Evolutionary conservation across 2,888 invertebrate genomes (phyloP).

Genomic region (Epirrita christyi): DNA sequence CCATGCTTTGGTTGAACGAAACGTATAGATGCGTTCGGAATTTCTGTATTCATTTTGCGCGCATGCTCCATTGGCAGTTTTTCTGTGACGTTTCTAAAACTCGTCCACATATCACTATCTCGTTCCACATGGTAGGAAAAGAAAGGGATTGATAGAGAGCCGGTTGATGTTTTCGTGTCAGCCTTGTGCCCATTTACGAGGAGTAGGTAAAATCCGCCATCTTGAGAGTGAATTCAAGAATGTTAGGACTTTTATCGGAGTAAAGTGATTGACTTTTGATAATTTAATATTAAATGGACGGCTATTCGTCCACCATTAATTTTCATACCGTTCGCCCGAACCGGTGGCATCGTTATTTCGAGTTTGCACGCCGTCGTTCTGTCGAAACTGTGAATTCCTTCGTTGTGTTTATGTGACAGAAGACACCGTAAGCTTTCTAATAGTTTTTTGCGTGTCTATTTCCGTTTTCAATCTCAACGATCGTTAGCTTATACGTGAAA

Average conservation of each 20-base stretch:
- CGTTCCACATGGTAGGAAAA: conserved; percentile 64
- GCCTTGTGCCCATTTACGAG: conserved; percentile 85
- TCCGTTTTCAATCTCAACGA: conserved; percentile 81
- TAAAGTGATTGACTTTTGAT: conserved; percentile 75
- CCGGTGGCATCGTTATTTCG: conserved; percentile 60
- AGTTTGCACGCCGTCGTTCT: conserved; percentile 60
- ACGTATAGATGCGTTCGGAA: conserved; percentile 64
- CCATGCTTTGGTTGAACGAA: conserved; percentile 26
- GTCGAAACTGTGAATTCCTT: conserved; percentile 76
- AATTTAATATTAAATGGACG: conserved; percentile 79
- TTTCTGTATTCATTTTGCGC: conserved; percentile 63
- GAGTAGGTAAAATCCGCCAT: conserved; percentile 86
- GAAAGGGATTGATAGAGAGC: conserved; percentile 79
- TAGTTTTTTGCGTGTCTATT: conserved; percentile 84
- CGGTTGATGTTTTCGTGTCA: conserved; percentile 85
- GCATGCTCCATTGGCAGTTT: conserved; percentile 78
- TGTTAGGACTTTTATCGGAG: conserved; percentile 82
- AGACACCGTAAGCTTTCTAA: conserved; percentile 84
- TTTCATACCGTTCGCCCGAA: conserved; percentile 54
- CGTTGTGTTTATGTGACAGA: conserved; percentile 84
- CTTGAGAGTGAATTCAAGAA: conserved; percentile 87
- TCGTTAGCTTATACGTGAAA: conserved; percentile 80
- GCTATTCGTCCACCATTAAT: conserved; percentile 60
- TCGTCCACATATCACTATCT: conserved; percentile 72
- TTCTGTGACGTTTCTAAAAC: conserved; percentile 72